Base-by-base conservation (phyloP, 2,113 vertebrate genomes). In the Redunca redunca region DNA sequence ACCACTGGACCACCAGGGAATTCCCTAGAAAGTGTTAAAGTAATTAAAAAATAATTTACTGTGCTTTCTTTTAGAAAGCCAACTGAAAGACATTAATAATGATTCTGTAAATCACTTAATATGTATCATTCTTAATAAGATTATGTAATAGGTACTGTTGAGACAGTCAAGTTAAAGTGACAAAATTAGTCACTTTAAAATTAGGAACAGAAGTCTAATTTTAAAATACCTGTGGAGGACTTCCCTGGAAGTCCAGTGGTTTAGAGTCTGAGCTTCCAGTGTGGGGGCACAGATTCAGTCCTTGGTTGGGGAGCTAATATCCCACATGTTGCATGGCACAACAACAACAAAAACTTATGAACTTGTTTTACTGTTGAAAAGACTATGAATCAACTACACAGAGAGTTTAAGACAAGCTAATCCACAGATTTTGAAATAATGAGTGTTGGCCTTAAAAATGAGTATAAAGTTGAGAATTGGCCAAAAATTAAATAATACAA, bases 1-100 rank as follows among this genome's bases (percentile, higher is more conserved):
- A 81, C 78, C 78, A 81, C 48, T 81, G 78, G 30, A 52, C 48
- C 5, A 21, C 78, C 28, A 81, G 30, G 78, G 78, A 52, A 52
- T 52, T 52, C 78, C 78, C 78, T 81, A 81, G 10, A 88, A 91
- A 89, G 26, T 74, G 85, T 71, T 93, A 57, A 88, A 96, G 67
- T 15, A 91, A 36, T 52, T 88, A 36, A 58, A 94, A 96, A 78
- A 93, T 91, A 60, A 94, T 94, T 89, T 85, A 26, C 33, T 85
- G 4, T 89, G 52, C n/a, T 81, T 94, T 84, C 33, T 88, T 92
- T 93, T 87, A 97, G 85, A 87, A 94, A 96, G 60, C 46, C 17
- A 62, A 46, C 52, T 86, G 64, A 50, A 90, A 88, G 57, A 87
- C 55, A 88, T 62, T 64, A 91, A 50, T 64, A 90, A 40, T 84